Percentiles rank a stretch among this genome's conserved stretches.
phyloP scores from a whole-genome alignment of 2,797 vertebrate genomes.

The Rhinatrema bivittatum region DNA sequence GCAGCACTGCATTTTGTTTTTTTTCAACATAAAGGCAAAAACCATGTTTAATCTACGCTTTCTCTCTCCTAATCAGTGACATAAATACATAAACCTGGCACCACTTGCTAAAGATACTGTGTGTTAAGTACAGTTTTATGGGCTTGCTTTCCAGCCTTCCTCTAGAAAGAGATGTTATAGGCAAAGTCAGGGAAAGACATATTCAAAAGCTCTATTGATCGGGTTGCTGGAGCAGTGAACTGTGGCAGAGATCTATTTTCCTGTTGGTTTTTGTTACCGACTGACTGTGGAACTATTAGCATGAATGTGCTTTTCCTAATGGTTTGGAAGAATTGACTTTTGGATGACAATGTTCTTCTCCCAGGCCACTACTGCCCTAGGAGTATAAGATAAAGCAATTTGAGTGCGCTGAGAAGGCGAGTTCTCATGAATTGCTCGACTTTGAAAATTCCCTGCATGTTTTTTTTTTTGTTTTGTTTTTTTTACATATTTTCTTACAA shows the following conservation, averaged over 20 bases:
- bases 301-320: constrained; percentile 38
- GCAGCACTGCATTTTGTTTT: too few species aligned
- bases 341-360: constrained; percentile 38
- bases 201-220: constrained; percentile 53
- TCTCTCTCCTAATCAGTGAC: too few species aligned
- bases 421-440: constrained; percentile 3
- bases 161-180: constrained; percentile 27
- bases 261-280: constrained; percentile 31
- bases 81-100: constrained; percentile 20
- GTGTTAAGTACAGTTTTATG: constrained; percentile 12
- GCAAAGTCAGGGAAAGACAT: constrained; percentile 25
- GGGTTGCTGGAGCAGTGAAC: constrained; percentile 41
- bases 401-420: constrained; percentile 31
- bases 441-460: background rate
- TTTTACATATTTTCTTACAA: too few species aligned
- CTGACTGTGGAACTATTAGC: constrained; percentile 30
- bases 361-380: constrained; percentile 9
- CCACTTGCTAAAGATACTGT: too few species aligned
- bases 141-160: constrained; percentile 1
- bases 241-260: constrained; percentile 41
- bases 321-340: constrained; percentile 40
- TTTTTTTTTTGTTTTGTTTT: too few species aligned
- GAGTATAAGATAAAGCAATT: constrained; percentile 25
- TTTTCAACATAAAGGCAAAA: too few species aligned
- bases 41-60: too few species aligned